phyloP scores from a whole-genome alignment of 2,113 vertebrate species.

The Saccopteryx bilineata region DNA sequence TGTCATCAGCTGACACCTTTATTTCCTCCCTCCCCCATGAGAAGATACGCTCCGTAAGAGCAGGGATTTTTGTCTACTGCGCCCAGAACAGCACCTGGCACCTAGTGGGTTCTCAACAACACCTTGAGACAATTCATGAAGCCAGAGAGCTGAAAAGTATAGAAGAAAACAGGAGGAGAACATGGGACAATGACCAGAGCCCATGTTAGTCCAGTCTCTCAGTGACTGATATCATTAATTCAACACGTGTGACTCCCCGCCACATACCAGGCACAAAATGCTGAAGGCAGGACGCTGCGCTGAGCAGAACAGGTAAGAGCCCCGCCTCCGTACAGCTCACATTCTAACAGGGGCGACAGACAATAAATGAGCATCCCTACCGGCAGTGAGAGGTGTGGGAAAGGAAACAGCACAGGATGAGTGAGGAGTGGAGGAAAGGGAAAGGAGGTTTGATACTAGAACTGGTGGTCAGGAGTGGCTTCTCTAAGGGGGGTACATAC shows the following conservation, averaged over 20 bases:
- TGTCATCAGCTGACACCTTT: not conserved
- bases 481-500: accelerated
- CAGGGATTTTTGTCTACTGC: not conserved
- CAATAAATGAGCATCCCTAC: not conserved
- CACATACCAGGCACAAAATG: not conserved
- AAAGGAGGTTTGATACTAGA: not conserved
- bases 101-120: not conserved
- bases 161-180: not conserved
- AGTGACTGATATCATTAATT: not conserved
- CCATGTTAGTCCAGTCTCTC: not conserved
- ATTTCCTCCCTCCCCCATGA: not conserved
- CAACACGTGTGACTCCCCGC: not conserved
- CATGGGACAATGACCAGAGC: not conserved
- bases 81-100: not conserved
- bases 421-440: not conserved
- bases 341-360: not conserved
- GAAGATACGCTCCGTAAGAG: not conserved
- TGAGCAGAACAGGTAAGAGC: not conserved
- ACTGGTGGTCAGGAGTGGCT: not conserved
- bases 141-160: not conserved
- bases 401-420: not conserved
- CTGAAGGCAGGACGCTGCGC: not conserved
- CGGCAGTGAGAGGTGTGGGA: not conserved
- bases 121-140: not conserved
- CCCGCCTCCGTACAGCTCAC: not conserved